Evolutionary conservation across 2,113 vertebrate genomes (phyloP).

Genomic region (Neolamprologus modestus): DNA sequence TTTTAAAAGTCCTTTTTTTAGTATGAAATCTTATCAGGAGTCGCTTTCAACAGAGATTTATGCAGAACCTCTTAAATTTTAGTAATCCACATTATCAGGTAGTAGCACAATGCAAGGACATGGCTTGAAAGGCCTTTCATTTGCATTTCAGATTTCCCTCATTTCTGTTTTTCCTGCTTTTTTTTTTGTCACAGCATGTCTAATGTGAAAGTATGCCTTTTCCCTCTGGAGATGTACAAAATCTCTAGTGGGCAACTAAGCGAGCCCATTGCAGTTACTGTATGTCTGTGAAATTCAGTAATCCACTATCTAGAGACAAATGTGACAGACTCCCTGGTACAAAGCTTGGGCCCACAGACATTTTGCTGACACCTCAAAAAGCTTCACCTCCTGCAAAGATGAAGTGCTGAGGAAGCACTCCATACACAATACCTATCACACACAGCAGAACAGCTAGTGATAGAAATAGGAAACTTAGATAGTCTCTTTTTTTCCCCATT

Average conservation of each 20-base stretch:
- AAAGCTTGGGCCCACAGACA: not conserved
- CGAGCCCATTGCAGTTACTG: not conserved
- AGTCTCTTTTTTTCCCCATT: not conserved
- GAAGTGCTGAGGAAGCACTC: constrained; percentile 27
- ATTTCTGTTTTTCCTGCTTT: not conserved
- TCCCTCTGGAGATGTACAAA: not conserved
- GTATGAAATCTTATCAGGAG: not conserved
- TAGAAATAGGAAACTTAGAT: not conserved
- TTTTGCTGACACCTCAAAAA: constrained; percentile 47
- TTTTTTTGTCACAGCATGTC: not conserved
- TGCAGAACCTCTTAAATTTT: not conserved
- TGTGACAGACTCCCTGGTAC: constrained; percentile 12
- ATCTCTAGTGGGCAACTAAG: not conserved
- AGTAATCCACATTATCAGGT: not conserved
- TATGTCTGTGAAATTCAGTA: not conserved
- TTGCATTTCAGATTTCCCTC: not conserved
- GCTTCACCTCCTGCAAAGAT: constrained; percentile 1
- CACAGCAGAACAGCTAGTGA: constrained; percentile 3
- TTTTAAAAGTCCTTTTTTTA: not conserved
- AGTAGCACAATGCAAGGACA: not conserved
- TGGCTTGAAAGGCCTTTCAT: not conserved
- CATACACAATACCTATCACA: not conserved
- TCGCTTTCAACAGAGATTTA: not conserved
- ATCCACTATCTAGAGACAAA: constrained; percentile 20
- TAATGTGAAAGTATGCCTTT: constrained; percentile 1